phyloP scores from a whole-genome alignment of 1,140 invertebrate species.

The Cepaea nemoralis region DNA sequence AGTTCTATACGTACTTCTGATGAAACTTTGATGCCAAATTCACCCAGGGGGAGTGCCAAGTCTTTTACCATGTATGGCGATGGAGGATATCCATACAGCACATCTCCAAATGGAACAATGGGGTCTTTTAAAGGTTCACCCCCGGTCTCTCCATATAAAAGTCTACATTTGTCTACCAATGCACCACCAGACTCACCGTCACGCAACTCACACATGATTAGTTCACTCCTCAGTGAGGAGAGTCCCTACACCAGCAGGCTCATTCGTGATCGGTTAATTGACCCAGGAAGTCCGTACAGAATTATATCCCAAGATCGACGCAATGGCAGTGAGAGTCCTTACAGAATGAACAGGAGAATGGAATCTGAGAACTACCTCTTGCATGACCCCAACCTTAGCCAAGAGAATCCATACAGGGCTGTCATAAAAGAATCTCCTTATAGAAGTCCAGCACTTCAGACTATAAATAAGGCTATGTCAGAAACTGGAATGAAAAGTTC shows the following conservation, averaged over 20 bases:
- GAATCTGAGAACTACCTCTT: constrained; percentile 23
- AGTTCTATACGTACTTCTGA: constrained; percentile 47
- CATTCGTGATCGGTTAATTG: constrained; percentile 41
- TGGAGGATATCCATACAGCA: constrained; percentile 39
- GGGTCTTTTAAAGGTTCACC: constrained; percentile 49
- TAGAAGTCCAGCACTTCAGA: constrained; percentile 27
- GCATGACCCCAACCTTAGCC: background rate
- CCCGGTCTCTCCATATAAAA: constrained; percentile 45
- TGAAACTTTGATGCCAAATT: constrained; percentile 48
- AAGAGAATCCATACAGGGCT: background rate
- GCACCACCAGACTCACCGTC: constrained; percentile 44
- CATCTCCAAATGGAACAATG: constrained; percentile 43
- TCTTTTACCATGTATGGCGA: constrained; percentile 43
- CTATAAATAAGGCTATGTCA: constrained; percentile 1
- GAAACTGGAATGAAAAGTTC: constrained; percentile 22
- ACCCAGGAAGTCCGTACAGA: constrained; percentile 44
- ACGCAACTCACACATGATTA: constrained; percentile 23
- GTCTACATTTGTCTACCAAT: constrained; percentile 40
- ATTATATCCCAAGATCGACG: constrained; percentile 28
- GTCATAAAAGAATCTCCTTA: constrained; percentile 37
- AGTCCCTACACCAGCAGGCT: constrained; percentile 38
- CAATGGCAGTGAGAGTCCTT: constrained; percentile 44
- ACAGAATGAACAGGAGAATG: constrained; percentile 17
- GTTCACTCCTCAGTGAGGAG: constrained; percentile 36
- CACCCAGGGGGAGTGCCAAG: constrained; percentile 45